These are phyloP conservation scores for Ophiodon elongatus DNA, from an alignment of 2,113 vertebrate species.

Conservation along the genomic window DNA sequence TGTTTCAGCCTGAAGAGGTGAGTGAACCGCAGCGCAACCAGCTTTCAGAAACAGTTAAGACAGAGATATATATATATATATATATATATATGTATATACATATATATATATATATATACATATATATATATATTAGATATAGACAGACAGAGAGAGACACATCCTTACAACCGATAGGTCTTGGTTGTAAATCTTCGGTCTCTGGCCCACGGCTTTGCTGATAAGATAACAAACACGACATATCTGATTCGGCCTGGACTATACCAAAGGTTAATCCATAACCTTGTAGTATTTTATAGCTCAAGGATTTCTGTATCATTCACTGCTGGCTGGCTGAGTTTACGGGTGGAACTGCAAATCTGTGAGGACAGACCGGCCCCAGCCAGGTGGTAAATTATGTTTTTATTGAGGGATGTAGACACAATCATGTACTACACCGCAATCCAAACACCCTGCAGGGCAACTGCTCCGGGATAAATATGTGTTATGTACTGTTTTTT, in stretches of 20 bases:
- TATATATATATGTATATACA: no score
- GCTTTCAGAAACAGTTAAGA: neutral
- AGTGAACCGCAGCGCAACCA: neutral
- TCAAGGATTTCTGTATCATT: constrained; percentile 12
- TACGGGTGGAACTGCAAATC: neutral
- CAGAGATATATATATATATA: no score
- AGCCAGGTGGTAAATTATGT: neutral
- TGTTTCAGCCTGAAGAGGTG: constrained; percentile 13
- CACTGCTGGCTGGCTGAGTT: constrained; percentile 24
- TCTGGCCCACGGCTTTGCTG: constrained; percentile 16
- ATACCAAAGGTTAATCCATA: constrained; percentile 61
- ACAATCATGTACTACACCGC: neutral
- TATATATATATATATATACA: no score
- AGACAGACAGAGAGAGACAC: neutral
- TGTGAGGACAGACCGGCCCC: constrained; percentile 10
- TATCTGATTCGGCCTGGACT: constrained; percentile 13
- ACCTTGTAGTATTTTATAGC: constrained; percentile 27
- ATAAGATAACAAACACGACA: constrained; percentile 48
- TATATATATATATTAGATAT: no score
- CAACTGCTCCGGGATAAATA: neutral
- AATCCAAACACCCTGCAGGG: neutral
- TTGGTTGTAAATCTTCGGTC: constrained; percentile 34
- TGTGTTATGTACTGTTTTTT: neutral
- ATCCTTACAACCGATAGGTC: neutral
- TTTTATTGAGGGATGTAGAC: neutral